A percentile compares a stretch with the other conserved stretches of the same genome.
Conservation (phyloP, 1,140 invertebrate genomes). For the Panonychus citri region DNA sequence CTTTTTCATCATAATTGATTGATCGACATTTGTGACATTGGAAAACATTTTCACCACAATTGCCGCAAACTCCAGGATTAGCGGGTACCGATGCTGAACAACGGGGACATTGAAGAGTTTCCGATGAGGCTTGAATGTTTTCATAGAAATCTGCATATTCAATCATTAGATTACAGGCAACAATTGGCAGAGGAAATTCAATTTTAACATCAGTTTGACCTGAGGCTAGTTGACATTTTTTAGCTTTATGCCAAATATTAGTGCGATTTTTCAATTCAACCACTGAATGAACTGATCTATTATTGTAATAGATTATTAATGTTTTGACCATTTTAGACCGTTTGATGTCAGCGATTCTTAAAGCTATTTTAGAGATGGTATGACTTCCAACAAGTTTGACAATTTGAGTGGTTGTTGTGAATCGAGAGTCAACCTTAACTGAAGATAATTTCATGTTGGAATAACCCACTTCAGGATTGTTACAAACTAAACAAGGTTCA, state of each 20-base stretch:
- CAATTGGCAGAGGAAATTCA: slow-evolving; percentile 82
- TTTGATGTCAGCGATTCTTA: slow-evolving; percentile 82
- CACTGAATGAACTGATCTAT: slow-evolving; percentile 77
- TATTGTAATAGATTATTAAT: slow-evolving; percentile 91
- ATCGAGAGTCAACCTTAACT: slow-evolving; percentile 88
- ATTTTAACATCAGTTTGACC: slow-evolving; percentile 88
- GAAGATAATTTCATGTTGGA: slow-evolving; percentile 71
- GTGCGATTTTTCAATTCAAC: slow-evolving; percentile 90
- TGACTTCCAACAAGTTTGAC: slow-evolving; percentile 84
- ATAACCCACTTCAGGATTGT: slow-evolving; percentile 84
- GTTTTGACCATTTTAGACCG: slow-evolving; percentile 89
- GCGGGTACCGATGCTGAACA: slow-evolving; percentile 87
- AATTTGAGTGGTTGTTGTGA: slow-evolving; percentile 89
- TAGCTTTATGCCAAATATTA: slow-evolving; percentile 86
- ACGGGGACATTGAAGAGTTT: slow-evolving; percentile 67
- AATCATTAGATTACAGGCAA: slow-evolving; percentile 95
- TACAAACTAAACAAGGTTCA: slow-evolving; percentile 87
- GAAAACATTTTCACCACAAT: slow-evolving; percentile 95
- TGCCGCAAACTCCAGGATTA: slow-evolving; percentile 86
- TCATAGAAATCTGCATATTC: slow-evolving; percentile 97
- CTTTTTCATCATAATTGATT: slow-evolving; percentile 97
- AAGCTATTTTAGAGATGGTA: slow-evolving; percentile 74
- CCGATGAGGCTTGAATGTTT: slow-evolving; percentile 46
- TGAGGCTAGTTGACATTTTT: slow-evolving; percentile 59
- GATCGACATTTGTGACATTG: slow-evolving; percentile 53